Evolutionary conservation across 1,140 invertebrate species (phyloP).

Genomic region (Drosophila auraria): DNA sequence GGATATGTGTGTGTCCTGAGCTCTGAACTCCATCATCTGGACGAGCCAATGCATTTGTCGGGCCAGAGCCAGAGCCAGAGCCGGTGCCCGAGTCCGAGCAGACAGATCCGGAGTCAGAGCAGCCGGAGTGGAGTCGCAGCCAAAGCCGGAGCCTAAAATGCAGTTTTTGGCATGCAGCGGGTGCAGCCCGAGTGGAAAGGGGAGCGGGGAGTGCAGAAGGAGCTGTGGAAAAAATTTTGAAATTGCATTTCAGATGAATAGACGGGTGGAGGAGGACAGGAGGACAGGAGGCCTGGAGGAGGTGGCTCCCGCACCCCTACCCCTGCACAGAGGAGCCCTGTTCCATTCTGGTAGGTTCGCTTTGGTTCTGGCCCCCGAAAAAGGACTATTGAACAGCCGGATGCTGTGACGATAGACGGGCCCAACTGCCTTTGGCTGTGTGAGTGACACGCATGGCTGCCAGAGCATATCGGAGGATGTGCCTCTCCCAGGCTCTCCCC

Average conservation of each 20-base stretch:
- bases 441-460: constrained; percentile 70
- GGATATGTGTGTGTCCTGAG: constrained; percentile 4
- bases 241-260: constrained; percentile 84
- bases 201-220: constrained; percentile 42
- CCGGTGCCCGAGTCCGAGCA: constrained; percentile 25
- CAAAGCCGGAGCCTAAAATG: constrained; percentile 72
- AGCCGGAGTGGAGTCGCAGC: constrained; percentile 25
- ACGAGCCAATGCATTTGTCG: constrained; percentile 56
- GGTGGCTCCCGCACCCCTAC: not conserved
- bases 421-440: constrained; percentile 34
- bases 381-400: constrained; percentile 74
- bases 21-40: constrained; percentile 40
- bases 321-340: constrained; percentile 3
- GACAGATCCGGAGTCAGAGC: constrained; percentile 30
- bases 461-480: constrained; percentile 46
- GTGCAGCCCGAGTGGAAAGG: not conserved
- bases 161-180: constrained; percentile 72
- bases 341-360: constrained; percentile 43
- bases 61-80: constrained; percentile 12
- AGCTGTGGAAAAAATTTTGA: constrained; percentile 78
- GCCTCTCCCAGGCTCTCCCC: constrained; percentile 6
- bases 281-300: not conserved
- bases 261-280: constrained; percentile 23
- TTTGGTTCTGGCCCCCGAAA: constrained; percentile 41
- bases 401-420: constrained; percentile 77